phyloP scores from a whole-genome alignment of 2,797 vertebrate genomes.

The Peromyscus eremicus region DNA sequence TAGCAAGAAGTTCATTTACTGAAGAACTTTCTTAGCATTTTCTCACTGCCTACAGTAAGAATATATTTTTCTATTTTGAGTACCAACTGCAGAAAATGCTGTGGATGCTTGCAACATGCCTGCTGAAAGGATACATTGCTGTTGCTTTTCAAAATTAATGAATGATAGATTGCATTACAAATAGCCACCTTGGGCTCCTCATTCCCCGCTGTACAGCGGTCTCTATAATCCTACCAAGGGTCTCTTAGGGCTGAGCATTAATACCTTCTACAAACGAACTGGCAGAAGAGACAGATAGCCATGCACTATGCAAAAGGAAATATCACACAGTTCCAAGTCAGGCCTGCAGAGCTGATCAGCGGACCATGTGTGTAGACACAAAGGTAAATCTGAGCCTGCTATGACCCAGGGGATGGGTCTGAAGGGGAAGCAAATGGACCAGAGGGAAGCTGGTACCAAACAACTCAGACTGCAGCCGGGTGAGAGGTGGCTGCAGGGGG shows the following conservation, averaged over 20 bases:
- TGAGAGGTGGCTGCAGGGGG: not conserved
- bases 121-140: not conserved
- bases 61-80: not conserved
- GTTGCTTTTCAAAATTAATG: not conserved
- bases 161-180: not conserved
- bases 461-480: too few species aligned
- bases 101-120: not conserved
- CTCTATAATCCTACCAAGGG: not conserved
- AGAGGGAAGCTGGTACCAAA: not conserved
- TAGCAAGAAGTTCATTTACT: not conserved
- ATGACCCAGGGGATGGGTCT: not conserved
- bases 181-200: not conserved
- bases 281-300: not conserved
- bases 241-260: not conserved
- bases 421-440: not conserved
- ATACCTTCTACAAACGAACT: not conserved
- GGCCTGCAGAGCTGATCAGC: not conserved
- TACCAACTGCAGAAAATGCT: not conserved
- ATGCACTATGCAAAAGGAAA: not conserved
- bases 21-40: not conserved
- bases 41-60: not conserved
- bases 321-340: not conserved
- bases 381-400: not conserved
- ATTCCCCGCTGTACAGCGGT: not conserved
- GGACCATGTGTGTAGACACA: accelerated